Base-by-base conservation (phyloP, 2,113 vertebrate species). In the Antigone vipio region DNA sequence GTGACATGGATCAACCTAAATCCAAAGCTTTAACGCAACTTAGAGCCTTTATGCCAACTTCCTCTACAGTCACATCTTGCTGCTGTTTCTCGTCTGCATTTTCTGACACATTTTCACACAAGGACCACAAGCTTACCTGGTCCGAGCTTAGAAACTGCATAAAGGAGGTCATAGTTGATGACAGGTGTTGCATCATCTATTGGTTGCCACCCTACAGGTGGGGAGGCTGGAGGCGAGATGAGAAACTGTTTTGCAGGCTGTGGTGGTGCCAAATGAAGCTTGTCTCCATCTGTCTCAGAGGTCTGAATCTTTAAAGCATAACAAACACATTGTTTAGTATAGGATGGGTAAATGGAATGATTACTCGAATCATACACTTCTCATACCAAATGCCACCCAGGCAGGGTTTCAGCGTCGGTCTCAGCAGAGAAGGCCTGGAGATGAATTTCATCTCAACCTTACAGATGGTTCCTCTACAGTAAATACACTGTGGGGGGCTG, bases 91-190 rank as follows among this genome's bases (percentile, higher is more conserved):
- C 8, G 0, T 24, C 40, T 44, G 45, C 29, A 83, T 75, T 74
- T 68, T 18, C 66, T 58, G 69, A 81, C 38, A 17, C 1, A 1
- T 86, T 92, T 86, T 71, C 84, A 86, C 22, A 52, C 19, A 20
- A 56, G 21, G 73, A 60, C 40, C 50, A 5, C 23, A 18, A 73
- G 19, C 76, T 98, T 95, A 99, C 99, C 99, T 97, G 99, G 98
- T 91, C 98, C 98, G 77, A 99, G 98, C 92, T 99, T 98, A 64
- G 98, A 98, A 84, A 99, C 98, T 5, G 99, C 98, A 20, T 98
- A 99, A 68, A 99, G 98, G 76, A 99, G 98, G 97, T 99, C 99
- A 1, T 99, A 99, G 97, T 99, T 99, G 95, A 99, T 99, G 93
- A 99, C 98, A 5, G 98, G 98, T 3, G 98, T 99, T 85, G 98